Evolutionary conservation across 30 jellyfish, hydroid and myxozoan genomes (phyloP).

Genomic region (Rhopilema esculentum): DNA sequence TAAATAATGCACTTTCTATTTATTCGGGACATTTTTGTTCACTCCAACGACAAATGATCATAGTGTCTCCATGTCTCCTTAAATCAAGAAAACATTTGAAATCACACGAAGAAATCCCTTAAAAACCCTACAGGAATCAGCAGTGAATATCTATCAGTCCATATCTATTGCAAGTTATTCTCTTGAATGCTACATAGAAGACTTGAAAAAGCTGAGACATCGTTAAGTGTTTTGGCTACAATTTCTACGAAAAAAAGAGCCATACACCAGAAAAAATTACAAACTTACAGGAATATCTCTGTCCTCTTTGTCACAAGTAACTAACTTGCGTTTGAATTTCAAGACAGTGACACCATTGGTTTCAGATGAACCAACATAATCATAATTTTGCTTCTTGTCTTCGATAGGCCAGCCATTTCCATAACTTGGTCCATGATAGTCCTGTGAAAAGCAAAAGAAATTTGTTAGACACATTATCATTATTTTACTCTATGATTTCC

Average conservation of each 20-base stretch:
- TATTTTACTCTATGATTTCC: no score
- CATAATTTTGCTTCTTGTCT: constrained; percentile 59
- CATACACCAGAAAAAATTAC: background rate
- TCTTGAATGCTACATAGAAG: no score
- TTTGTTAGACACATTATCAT: background rate
- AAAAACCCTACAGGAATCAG: no score
- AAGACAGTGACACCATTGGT: constrained; percentile 41
- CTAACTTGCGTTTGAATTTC: constrained; percentile 55
- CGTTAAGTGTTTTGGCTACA: no score
- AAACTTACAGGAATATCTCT: constrained; percentile 34
- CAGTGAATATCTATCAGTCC: no score
- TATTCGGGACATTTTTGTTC: no score
- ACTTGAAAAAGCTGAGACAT: no score
- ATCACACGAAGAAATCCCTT: no score
- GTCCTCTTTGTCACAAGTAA: constrained; percentile 66
- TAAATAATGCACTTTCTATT: no score
- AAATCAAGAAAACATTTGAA: no score
- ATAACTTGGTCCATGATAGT: constrained; percentile 23
- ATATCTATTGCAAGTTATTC: background rate
- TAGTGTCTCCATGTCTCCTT: no score
- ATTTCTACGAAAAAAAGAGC: background rate
- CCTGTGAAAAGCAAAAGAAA: background rate
- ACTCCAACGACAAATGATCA: no score
- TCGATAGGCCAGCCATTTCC: constrained; percentile 34
- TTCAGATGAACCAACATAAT: constrained; percentile 51